phyloP scores from a whole-genome alignment of 64 coral and sea anemone genomes.

The Stichodactyla helianthus region DNA sequence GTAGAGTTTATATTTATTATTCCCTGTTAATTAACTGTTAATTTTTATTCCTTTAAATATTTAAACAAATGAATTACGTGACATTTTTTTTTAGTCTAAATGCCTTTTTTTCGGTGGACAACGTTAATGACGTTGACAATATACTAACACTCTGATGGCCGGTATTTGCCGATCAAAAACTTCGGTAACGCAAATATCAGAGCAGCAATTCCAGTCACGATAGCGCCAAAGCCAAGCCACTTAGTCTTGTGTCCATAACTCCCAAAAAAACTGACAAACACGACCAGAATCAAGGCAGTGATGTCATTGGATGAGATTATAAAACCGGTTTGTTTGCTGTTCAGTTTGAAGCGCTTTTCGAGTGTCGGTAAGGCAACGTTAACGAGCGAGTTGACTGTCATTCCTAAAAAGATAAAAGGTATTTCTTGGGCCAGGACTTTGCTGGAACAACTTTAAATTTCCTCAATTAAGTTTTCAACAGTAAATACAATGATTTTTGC shows the following conservation, averaged over 20 bases:
- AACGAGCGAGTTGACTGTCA: conserved; percentile 58
- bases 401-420: conserved; percentile 24
- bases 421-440: too few relatives aligned
- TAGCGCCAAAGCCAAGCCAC: conserved; percentile 71
- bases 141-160: neutral
- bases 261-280: conserved; percentile 87
- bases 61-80: too few relatives aligned
- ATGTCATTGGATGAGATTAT: conserved; percentile 90
- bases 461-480: too few relatives aligned
- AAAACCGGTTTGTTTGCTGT: conserved; percentile 61
- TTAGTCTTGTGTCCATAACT: conserved; percentile 84
- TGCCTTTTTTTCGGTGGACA: too few relatives aligned
- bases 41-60: too few relatives aligned
- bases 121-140: too few relatives aligned
- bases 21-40: too few relatives aligned
- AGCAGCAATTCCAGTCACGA: conserved; percentile 51
- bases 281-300: conserved; percentile 45
- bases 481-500: too few relatives aligned
- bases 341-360: conserved; percentile 76
- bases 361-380: conserved; percentile 49
- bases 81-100: too few relatives aligned
- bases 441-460: too few relatives aligned
- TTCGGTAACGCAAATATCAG: conserved; percentile 11
- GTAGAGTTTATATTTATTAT: too few relatives aligned
- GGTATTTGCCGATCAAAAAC: conserved; percentile 1